Evolutionary conservation across 2,797 vertebrate genomes (phyloP), one percentile per base, ranked within the genome.

Genomic region (Rhinogobio ventralis): DNA sequence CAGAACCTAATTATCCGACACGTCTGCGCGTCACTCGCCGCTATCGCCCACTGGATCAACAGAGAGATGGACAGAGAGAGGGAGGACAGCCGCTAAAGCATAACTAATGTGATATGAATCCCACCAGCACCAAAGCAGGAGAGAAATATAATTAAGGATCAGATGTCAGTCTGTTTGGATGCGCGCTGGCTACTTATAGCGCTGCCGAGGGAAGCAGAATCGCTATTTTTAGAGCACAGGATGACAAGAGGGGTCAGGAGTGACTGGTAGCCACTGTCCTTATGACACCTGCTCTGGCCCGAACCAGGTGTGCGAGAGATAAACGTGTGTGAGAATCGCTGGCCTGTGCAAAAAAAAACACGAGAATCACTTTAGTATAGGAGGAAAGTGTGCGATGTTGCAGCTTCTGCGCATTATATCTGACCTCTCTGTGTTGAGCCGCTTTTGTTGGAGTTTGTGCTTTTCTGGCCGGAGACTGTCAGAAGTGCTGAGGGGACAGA

Each of bases 1-100:
- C 91, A 93, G 45, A 93, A 94, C 90, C 92, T 94, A 95, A 95
- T 95, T 95, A 95, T 94, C 93, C 92, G 67, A 84, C 88, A 86
- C 89, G 89, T 90, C 90, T 23, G 79, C 87, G 84, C 88, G 88
- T 89, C 90, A n/a, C 77, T 88, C 23, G 74, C 85, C 82, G 76
- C 87, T 89, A 91, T 93, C 90, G 85, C 86, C 82, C 84, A 57
- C 60, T 79, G 89, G 90, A 92, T 92, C 90, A 86, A 62, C 17
- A n/a, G 53, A 64, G 45, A 81, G 39, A 85, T 2, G 75, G 84
- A 87, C 91, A 85, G 81, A 83, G 64, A 53, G 71, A 72, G 80
- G 30, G 57, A 64, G 46, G 49, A 79, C 77, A 33, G 57, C 49
- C 60, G 60, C 49, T 81, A 81, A 36, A 82, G 78, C 66, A 46